Base-by-base conservation (phyloP, 2,113 vertebrate species). In the Dipodomys stephensi region DNA sequence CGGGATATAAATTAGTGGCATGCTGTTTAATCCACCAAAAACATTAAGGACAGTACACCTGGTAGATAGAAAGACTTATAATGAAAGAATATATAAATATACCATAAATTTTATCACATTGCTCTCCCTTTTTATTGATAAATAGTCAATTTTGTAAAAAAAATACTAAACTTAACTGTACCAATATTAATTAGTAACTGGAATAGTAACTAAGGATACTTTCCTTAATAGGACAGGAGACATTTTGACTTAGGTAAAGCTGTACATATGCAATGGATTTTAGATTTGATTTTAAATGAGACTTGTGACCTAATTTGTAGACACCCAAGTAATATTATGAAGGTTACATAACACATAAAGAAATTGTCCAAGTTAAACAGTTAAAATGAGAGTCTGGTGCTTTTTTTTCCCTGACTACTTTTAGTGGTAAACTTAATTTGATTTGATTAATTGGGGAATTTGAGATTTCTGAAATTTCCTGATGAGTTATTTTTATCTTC, bases 401-500 rank as follows among this genome's bases (percentile, higher is more conserved):
- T 90, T 76, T 28, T 57, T 83, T 92, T 80, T 19, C 44, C 44
- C 46, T 94, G 57, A 95, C 67, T 86, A 72, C 62, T 94, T 96
- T 81, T 92, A 94, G 65, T 80, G 16, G 62, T 44, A 95, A 76
- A 91, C 64, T 92, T 93, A 53, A 90, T 93, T 93, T 87, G 76
- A 84, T 93, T 94, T 90, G 94, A 94, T 94, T 95, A 85, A 85
- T 83, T 92, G 76, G 88, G 83, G 65, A 96, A 90, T 94, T 88
- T 82, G 74, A 96, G 79, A 74, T 72, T 96, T 96, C 82, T 83
- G 71, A 95, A 92, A 85, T 92, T 86, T 86, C 79, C 83, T 80
- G n/a, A 79, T 30, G 67, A 19, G 35, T 83, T 93, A 88, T 78
- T 95, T 95, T 93, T 84, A 60, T 94, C 84, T 91, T 92, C 71